Percentiles rank a stretch among this genome's conserved stretches.
These are phyloP conservation scores for Archips xylosteana DNA, from an alignment of 2,888 invertebrate species.

Conservation along the genomic window DNA sequence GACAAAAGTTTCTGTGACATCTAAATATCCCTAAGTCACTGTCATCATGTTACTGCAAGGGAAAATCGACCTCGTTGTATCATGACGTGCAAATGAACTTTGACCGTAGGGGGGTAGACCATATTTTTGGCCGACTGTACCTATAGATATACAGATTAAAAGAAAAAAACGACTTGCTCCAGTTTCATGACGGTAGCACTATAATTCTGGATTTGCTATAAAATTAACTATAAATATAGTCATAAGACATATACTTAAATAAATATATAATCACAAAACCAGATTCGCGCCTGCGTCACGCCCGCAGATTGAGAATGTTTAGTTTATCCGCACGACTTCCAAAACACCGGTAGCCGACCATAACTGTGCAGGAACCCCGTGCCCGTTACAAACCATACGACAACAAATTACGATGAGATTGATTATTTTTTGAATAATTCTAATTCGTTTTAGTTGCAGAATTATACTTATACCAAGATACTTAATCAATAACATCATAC, in stretches of 20 bases:
- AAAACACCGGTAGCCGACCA: constrained; percentile 22
- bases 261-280: constrained; percentile 51
- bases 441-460: background rate
- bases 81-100: too few species aligned
- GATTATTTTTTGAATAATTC: background rate
- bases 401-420: constrained; percentile 9
- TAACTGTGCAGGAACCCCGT: constrained; percentile 15
- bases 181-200: constrained; percentile 49
- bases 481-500: background rate
- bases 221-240: constrained; percentile 57
- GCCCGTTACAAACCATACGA: constrained; percentile 15
- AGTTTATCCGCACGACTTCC: constrained; percentile 36
- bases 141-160: too few species aligned
- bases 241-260: constrained; percentile 35
- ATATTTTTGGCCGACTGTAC: too few species aligned
- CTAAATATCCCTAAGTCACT: too few species aligned
- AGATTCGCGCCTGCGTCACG: constrained; percentile 51
- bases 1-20: too few species aligned
- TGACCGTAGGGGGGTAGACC: too few species aligned
- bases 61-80: too few species aligned
- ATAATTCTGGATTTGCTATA: constrained; percentile 52
- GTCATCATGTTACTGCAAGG: too few species aligned
- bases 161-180: constrained; percentile 45
- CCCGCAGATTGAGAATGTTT: constrained; percentile 38
- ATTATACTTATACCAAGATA: background rate